phyloP scores from a whole-genome alignment of 2,888 invertebrate genomes.

The Lycia hirtaria region DNA sequence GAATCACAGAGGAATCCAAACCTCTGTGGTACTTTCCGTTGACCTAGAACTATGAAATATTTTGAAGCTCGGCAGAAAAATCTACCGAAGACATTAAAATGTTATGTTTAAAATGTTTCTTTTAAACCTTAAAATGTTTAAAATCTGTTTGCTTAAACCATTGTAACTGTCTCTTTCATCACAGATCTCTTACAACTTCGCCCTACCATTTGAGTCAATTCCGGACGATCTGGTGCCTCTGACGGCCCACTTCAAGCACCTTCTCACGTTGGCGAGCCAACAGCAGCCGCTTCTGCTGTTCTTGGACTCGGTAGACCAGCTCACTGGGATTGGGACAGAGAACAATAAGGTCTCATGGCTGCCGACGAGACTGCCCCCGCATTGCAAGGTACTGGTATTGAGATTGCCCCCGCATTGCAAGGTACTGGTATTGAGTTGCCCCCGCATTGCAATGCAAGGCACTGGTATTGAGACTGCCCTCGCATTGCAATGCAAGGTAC shows the following conservation, averaged over 20 bases:
- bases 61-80: too few species aligned
- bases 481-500: too few species aligned
- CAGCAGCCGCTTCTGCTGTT: constrained; percentile 96
- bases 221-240: constrained; percentile 98
- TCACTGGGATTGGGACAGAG: constrained; percentile 95
- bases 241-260: constrained; percentile 97
- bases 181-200: constrained; percentile 96
- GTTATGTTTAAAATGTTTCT: too few species aligned
- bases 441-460: constrained; percentile 95
- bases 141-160: too few species aligned
- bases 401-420: too few species aligned
- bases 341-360: constrained; percentile 98
- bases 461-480: constrained; percentile 16
- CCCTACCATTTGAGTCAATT: constrained; percentile 95
- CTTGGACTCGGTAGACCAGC: constrained; percentile 98
- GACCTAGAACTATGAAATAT: too few species aligned
- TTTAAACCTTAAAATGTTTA: too few species aligned
- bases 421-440: constrained; percentile 87
- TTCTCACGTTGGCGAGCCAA: constrained; percentile 92
- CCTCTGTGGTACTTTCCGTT: too few species aligned
- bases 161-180: too few species aligned
- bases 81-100: too few species aligned
- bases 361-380: constrained; percentile 94
- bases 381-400: constrained; percentile 90
- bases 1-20: too few species aligned